Conservation (phyloP, 2,113 vertebrate species). For the Leptosomus discolor region DNA sequence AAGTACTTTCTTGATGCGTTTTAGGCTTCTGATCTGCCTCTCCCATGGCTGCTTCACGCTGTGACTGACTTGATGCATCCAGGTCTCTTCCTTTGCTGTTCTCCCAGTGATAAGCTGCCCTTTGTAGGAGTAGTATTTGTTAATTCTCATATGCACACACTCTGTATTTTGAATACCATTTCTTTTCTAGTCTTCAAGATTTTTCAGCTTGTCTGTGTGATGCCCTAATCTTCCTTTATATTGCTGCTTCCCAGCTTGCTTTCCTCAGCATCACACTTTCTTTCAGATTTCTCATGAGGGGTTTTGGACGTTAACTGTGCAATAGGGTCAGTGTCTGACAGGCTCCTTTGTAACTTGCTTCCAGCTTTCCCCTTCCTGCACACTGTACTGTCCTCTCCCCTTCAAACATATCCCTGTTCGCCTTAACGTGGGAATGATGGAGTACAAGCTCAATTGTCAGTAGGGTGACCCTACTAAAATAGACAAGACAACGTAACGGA, state of each 20-base stretch:
- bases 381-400: background rate
- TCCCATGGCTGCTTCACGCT: background rate
- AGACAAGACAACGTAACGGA: background rate
- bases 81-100: background rate
- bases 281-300: background rate
- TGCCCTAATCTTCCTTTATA: background rate
- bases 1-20: background rate
- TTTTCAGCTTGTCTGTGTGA: background rate
- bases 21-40: background rate
- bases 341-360: background rate
- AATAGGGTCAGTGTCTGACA: background rate
- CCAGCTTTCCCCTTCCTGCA: background rate
- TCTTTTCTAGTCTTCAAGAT: background rate
- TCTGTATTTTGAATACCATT: background rate
- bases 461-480: background rate
- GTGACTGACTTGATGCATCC: background rate
- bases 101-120: background rate
- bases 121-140: background rate
- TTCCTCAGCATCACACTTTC: background rate
- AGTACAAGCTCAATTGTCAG: background rate
- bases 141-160: background rate
- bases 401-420: background rate
- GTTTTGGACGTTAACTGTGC: background rate
- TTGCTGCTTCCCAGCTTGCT: background rate
- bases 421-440: background rate